Evolutionary conservation across 2,888 invertebrate species (phyloP), one percentile per base, ranked within the genome.

Genomic region (Corbicula japonica): DNA sequence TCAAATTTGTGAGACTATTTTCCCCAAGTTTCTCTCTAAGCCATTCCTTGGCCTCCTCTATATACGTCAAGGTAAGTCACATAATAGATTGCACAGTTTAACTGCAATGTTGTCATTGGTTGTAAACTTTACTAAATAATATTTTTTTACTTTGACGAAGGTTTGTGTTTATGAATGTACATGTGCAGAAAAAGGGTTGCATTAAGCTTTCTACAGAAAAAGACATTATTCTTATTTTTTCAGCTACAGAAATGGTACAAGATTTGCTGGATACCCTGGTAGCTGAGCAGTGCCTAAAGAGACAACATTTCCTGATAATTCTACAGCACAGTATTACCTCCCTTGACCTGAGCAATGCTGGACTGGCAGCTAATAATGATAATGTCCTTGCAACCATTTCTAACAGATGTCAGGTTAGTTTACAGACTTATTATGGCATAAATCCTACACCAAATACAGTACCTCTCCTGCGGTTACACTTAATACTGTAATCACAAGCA

Each of bases 231-330:
- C n/a, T n/a, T 48, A 1, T 34, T 21, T 58, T 60, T 76, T 15
- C 73, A 83, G 83, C 76, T 12, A 69, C 58, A 54, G 78, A 78
- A 10, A 69, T 77, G 61, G 62, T 78, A 44, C 83, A 80, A 41
- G 77, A 83, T 4, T 58, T 89, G 26, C 71, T 89, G 5, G 63
- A 87, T 50, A 65, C 58, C 21, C 58, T 89, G 60, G 58, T 80
- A 8, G 48, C 52, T 21, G 65, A 78, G 44, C 78, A 77, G 8
- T 63, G 80, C 48, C 58, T 89, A 28, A 78, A 82, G 54, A 65
- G 84, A n/a, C 63, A 78, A 44, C 88, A 87, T 63, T 82, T 89
- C 12, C 83, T 86, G 28, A 32, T 86, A 10, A 74, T 89, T 18
- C 61, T 89, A 21, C 77, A 83, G 63, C 70, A 62, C 10, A 76